Base-by-base conservation (phyloP, 1,140 invertebrate genomes). In the Wiebesia pumilae region DNA sequence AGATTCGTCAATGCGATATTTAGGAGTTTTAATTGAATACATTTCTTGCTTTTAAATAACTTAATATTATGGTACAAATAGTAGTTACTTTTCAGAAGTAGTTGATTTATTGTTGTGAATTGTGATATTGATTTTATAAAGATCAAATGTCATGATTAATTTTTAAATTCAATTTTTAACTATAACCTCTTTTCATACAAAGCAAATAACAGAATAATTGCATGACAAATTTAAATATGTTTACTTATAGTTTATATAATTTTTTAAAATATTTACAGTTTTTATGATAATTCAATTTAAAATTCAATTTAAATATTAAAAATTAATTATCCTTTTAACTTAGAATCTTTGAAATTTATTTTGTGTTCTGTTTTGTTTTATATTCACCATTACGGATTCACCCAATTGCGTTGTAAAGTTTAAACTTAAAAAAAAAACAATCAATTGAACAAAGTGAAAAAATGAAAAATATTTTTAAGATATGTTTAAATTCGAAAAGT, bases 1-100 rank as follows among this genome's bases (percentile, higher is more conserved):
- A 82, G 96, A 95, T 89, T 97, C 96, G 87, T 97, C 96, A 73
- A 98, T 97, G 84, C 97, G 95, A 87, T 97, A 94, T 12, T 95
- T 96, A 1, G 96, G 96, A 91, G 95, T 95, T 92, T 96, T 97
- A 88, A 94, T 96, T 1, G 96, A 95, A 92, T 96, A 96, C 96
- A 96, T 96, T 82, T 80, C 24, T 78, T 75, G 21, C 9, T 40
- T 43, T 24, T 24, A 62, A 14, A 62, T 62, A 54, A 54, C 3
- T 62, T 62, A 62, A 62, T 62, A 62, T 6, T 62, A 27, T 27
- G 3, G 3, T 90, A 62, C 27, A 27, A 62, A 16, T 77, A 43
- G 2, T 47, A 77, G 21, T 43, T 47, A 21, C 21, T 77, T 38
- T 40, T 21, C 0, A 38, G 1, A 71, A 35, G 35, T 33, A 71